Evolutionary conservation across 1,140 invertebrate genomes (phyloP), one percentile per base, ranked within the genome.

Genomic region (Oncopeltus fasciatus): DNA sequence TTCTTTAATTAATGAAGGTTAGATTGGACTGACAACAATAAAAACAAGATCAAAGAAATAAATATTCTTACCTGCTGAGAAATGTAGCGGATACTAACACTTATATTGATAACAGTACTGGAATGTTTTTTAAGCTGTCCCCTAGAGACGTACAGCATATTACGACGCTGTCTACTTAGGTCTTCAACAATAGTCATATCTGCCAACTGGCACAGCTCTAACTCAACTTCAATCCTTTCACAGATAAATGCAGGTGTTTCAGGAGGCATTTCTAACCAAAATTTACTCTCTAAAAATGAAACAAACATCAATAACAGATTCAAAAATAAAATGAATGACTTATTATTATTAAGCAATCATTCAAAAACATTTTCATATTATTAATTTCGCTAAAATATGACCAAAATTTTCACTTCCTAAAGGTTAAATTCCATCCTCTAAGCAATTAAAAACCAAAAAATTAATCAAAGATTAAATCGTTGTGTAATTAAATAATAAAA

Each of bases 231-330:
- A 26, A 95, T 87, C 73, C 87, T 87, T 73, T 96, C 91, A 74
- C 92, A 96, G 1, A 93, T 77, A 75, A 97, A 96, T 1, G 93
- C 85, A 0, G 92, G 90, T 1, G 84, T 88, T 70, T 93, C 90
- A 27, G 83, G 78, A 43, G 82, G 78, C 33, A 86, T 83, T 66
- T 85, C 82, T 1, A 81, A 72, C 65, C 78, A 76, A 28, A 80
- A 77, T 66, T 77, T 80, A 51, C 64, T 38, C 16, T 57, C 56
- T 57, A 28, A 53, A 53, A 53, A 1, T 24, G 26, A 4, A 20
- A 49, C 24, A 8, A 38, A 8, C 31, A n/a, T n/a, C n/a, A n/a
- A n/a, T n/a, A n/a, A n/a, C n/a, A n/a, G n/a, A n/a, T n/a, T n/a
- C n/a, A n/a, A n/a, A n/a, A n/a, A n/a, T n/a, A n/a, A n/a, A n/a